Evolutionary conservation across 2,797 vertebrate species (phyloP).

Genomic region (Tolypeutes matacus): DNA sequence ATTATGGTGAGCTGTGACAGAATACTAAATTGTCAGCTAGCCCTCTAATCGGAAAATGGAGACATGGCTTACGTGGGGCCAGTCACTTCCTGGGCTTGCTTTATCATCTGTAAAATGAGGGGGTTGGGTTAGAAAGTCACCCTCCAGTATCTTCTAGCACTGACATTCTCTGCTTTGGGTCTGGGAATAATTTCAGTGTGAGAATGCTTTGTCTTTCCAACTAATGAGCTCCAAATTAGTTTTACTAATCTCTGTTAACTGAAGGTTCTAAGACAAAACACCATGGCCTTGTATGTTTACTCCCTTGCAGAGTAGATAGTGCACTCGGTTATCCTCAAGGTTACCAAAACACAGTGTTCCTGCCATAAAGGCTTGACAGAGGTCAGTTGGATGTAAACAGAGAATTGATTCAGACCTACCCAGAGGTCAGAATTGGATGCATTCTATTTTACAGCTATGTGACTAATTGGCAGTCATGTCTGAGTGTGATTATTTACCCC

Average conservation of each 20-base stretch:
- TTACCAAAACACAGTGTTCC: background rate
- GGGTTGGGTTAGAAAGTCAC: background rate
- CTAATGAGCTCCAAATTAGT: slow-evolving; percentile 11
- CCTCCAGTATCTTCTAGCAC: background rate
- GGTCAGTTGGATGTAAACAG: background rate
- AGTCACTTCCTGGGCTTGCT: background rate
- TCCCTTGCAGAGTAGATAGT: background rate
- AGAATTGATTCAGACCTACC: background rate
- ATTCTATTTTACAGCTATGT: background rate
- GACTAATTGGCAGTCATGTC: background rate
- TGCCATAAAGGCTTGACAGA: background rate
- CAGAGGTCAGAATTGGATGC: background rate
- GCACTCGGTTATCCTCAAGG: background rate
- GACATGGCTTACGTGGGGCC: background rate
- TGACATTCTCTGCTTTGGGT: background rate
- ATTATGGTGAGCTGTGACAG: background rate
- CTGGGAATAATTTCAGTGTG: background rate
- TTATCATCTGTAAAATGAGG: background rate
- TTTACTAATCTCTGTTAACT: background rate
- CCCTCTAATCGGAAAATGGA: background rate
- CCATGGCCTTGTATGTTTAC: background rate
- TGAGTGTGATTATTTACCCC: background rate
- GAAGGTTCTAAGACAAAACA: slow-evolving; percentile 39
- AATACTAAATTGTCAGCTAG: background rate
- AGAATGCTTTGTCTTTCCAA: background rate